Evolutionary conservation across 2,113 vertebrate genomes (phyloP), one percentile per base, ranked within the genome.

Genomic region (Catharus minimus): DNA sequence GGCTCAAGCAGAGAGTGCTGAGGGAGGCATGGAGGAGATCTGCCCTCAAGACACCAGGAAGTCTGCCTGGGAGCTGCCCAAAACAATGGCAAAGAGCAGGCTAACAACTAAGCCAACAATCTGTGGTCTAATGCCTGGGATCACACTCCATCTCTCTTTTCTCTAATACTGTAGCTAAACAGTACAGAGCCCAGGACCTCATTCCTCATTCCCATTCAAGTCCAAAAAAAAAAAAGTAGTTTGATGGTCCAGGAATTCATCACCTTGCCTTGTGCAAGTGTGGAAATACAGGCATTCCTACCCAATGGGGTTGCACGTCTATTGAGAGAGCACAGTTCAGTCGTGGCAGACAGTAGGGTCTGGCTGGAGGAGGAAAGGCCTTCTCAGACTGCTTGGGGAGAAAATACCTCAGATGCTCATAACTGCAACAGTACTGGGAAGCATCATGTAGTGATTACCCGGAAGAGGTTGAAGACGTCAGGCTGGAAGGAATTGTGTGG

Each of bases 381-480:
- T 62, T 78, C 56, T 71, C 77, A 81, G 24, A 41, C 41, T 61
- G 22, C 26, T 2, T 58, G 41, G 15, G 27, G 47, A 77, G 32
- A 58, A 76, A 74, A 36, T 14, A 23, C 6, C 11, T 83, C 68
- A 66, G 15, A 61, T 64, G 30, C 3, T 56, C 26, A 8, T 38
- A 20, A 38, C 5, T 83, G 49, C 60, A 65, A 15, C 24, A 52
- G 19, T 5, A 61, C 43, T 78, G 33, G 26, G 41, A 75, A 68
- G 78, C 47, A 32, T 53, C 38, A 55, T 0, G 1, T 28, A 14
- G 11, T 23, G 55, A 65, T 95, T 95, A 96, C 95, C 95, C 22
- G 10, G 69, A 96, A 95, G 36, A 96, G 57, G 30, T 89, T 93
- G 41, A 96, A 96, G 90, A 82, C 44, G 47, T 95, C 94, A n/a